These are phyloP conservation scores for Drosophila demipolita DNA, from an alignment of 2,888 invertebrate species.

Conservation along the genomic window DNA sequence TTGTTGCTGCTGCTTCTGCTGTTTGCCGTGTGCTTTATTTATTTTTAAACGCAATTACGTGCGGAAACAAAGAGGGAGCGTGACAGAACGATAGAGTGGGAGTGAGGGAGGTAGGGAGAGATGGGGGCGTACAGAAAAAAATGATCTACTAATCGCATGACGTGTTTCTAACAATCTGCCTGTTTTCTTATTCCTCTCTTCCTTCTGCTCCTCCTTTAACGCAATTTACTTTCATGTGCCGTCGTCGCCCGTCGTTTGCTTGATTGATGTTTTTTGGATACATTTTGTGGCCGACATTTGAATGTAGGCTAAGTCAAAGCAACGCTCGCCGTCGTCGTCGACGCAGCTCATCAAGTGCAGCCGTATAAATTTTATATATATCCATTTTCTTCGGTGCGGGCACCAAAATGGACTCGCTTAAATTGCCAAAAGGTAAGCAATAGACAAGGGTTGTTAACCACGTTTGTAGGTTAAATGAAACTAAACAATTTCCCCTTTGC, in stretches of 20 bases:
- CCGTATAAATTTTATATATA: constrained; percentile 50
- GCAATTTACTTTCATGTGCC: constrained; percentile 59
- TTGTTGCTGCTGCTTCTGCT: constrained; percentile 20
- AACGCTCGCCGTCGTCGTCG: constrained; percentile 31
- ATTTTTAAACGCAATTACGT: constrained; percentile 79
- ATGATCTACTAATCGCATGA: constrained; percentile 68
- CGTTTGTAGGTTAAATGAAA: not conserved
- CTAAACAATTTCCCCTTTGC: constrained; percentile 2
- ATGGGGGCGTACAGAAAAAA: constrained; percentile 29
- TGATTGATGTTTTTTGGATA: constrained; percentile 77
- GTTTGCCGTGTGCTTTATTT: constrained; percentile 52
- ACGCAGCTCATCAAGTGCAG: constrained; percentile 72
- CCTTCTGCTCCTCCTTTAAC: constrained; percentile 4
- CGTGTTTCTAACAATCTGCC: constrained; percentile 42
- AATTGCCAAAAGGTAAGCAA: constrained; percentile 83
- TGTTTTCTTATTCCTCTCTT: constrained; percentile 8
- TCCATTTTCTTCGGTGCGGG: constrained; percentile 47
- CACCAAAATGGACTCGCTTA: constrained; percentile 83
- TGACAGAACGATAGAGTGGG: constrained; percentile 24
- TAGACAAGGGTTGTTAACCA: not conserved
- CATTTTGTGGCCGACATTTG: constrained; percentile 48
- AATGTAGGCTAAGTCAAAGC: constrained; percentile 69
- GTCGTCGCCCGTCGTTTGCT: constrained; percentile 34
- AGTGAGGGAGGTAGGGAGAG: constrained; percentile 38
- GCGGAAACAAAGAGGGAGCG: constrained; percentile 29